phyloP scores from a whole-genome alignment of 2,888 invertebrate genomes.

The Carterocephalus palaemon region DNA sequence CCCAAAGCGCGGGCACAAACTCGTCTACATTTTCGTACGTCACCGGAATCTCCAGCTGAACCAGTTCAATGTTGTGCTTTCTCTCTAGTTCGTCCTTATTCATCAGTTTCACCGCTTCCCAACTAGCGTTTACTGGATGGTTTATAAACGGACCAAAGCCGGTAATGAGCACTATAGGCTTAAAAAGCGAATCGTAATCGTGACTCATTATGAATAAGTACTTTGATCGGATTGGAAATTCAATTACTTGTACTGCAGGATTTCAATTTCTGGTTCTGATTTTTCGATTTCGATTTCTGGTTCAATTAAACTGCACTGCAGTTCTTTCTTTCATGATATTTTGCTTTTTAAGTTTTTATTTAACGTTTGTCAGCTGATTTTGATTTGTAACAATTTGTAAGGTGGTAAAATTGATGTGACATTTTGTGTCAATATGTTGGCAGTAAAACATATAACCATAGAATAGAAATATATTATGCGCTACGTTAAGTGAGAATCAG shows the following conservation, averaged over 20 bases:
- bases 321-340: not conserved
- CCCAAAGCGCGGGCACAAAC: conserved; percentile 83
- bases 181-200: conserved; percentile 49
- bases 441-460: not conserved
- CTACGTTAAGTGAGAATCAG: no score
- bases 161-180: conserved; percentile 79
- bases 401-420: conserved; percentile 34
- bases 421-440: not conserved
- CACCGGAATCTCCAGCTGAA: conserved; percentile 83
- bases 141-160: conserved; percentile 90
- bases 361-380: conserved; percentile 50
- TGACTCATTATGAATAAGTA: conserved; percentile 39
- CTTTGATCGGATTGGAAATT: no score
- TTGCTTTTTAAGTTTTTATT: conserved; percentile 3
- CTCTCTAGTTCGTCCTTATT: conserved; percentile 73
- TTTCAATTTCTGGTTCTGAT: no score
- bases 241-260: no score
- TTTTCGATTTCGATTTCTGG: no score
- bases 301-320: no score
- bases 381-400: conserved; percentile 24
- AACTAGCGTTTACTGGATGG: conserved; percentile 88
- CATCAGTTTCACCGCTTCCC: conserved; percentile 86
- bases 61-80: conserved; percentile 71
- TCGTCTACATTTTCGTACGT: conserved; percentile 83
- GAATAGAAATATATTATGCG: no score